phyloP scores from a whole-genome alignment of 2,888 invertebrate species.

The Neoascia interrupta region DNA sequence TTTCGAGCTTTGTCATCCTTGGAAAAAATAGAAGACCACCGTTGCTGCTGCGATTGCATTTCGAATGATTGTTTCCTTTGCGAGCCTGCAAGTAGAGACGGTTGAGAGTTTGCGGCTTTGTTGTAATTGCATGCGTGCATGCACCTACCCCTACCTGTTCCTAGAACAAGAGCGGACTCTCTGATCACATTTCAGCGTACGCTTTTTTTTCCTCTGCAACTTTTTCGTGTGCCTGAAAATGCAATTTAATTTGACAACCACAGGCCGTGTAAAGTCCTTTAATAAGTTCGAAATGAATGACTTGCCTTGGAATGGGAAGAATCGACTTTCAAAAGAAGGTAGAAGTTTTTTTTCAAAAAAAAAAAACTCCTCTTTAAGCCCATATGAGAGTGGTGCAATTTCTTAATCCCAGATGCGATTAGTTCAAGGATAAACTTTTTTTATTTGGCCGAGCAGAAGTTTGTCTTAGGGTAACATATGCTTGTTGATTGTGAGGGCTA shows the following conservation, averaged over 20 bases:
- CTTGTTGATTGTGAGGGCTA: slow-evolving; percentile 7
- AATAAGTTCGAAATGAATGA: slow-evolving; percentile 12
- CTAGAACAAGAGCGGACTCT: background rate
- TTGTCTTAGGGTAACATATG: slow-evolving; percentile 22
- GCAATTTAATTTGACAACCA: slow-evolving; percentile 48
- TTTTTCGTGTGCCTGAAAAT: background rate
- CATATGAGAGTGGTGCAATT: background rate
- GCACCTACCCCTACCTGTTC: too few relatives aligned
- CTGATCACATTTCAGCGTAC: slow-evolving; percentile 2
- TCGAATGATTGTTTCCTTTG: slow-evolving; percentile 19
- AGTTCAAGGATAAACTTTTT: too few relatives aligned
- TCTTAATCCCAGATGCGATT: slow-evolving; percentile 1
- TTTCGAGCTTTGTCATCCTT: slow-evolving; percentile 23
- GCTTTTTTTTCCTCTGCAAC: slow-evolving; percentile 6
- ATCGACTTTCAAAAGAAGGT: background rate
- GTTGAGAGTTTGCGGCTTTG: too few relatives aligned
- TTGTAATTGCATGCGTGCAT: too few relatives aligned
- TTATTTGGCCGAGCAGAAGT: too few relatives aligned
- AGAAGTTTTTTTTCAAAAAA: too few relatives aligned
- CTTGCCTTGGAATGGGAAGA: background rate
- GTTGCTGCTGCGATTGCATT: too few relatives aligned
- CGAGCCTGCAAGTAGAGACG: too few relatives aligned
- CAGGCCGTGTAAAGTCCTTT: background rate
- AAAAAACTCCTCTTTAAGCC: slow-evolving; percentile 3
- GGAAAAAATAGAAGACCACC: slow-evolving; percentile 4